Base-by-base conservation (phyloP, 2,113 vertebrate species). In the Hemiprocne comata region DNA sequence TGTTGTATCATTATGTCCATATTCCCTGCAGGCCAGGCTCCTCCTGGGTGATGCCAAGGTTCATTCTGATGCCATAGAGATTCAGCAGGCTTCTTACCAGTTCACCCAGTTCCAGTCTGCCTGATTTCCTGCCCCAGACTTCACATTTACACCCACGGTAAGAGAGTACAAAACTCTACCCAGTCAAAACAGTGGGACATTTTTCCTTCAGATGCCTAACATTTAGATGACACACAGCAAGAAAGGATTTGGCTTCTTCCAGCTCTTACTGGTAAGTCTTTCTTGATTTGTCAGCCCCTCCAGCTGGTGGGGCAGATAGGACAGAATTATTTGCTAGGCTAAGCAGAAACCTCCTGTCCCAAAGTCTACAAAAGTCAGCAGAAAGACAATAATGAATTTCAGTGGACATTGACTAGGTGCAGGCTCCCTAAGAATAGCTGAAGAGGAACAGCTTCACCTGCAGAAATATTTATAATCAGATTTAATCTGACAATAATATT, bases 1-100 rank as follows among this genome's bases (percentile, higher is more conserved):
- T 75, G 74, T 87, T 93, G 69, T 72, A 90, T 92, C 93, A 94
- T 94, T 94, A 87, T 70, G 95, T 86, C 88, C 92, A 79, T 93
- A 81, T 90, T 94, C 60, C 58, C 81, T 21, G 26, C 75, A 60
- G 71, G 77, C 89, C 73, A 38, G 42, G 44, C 53, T 64, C 23
- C 50, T 92, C 48, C 62, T 69, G 61, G 54, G 11, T 33, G n/a
- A 51, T 67, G 65, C 48, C 48, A 48, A 9, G 33, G 60, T 70
- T 87, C 58, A 55, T 67, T 88, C 38, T 73, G 48, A 73, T 44
- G 65, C 44, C 75, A 89, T 34, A 67, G 55, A 77, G 17, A 42
- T 50, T 71, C 64, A 73, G 42, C 14, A 13, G 31, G 21, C 38
- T 72, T 87, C 84, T 89, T 40, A 40, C 65, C 76, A 60, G 42